phyloP scores from a whole-genome alignment of 2,113 vertebrate genomes.

The Tupaia chinensis region DNA sequence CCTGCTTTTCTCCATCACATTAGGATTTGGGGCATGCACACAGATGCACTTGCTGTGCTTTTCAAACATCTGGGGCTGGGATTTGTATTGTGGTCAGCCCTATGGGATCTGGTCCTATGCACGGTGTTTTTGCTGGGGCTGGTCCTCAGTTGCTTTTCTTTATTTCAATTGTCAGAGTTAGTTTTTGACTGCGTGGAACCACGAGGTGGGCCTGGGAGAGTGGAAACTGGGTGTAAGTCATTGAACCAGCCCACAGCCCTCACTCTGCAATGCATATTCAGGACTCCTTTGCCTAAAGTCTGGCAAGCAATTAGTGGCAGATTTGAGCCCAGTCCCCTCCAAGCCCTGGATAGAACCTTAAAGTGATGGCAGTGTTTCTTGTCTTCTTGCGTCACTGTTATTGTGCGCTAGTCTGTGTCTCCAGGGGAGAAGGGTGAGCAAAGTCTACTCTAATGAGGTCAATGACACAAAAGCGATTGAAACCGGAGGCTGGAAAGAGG shows the following conservation, averaged over 20 bases:
- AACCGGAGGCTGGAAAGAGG: no score
- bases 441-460: no score
- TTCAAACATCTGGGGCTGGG: no score
- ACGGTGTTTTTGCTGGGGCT: no score
- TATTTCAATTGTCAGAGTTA: background rate
- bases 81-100: no score
- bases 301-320: background rate
- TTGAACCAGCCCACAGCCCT: background rate
- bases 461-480: no score
- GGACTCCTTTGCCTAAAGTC: background rate
- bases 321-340: background rate
- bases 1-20: no score
- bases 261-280: background rate
- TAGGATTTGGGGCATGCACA: no score
- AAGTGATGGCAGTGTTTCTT: no score
- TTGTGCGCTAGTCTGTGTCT: background rate
- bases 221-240: background rate
- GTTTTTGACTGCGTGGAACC: background rate
- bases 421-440: background rate
- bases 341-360: background rate
- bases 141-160: background rate
- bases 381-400: background rate
- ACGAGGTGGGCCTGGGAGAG: background rate
- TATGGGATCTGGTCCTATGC: no score
- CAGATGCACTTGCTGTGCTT: no score